phyloP scores from a whole-genome alignment of 1,140 invertebrate species.

The Archegozetes longisetosus region DNA sequence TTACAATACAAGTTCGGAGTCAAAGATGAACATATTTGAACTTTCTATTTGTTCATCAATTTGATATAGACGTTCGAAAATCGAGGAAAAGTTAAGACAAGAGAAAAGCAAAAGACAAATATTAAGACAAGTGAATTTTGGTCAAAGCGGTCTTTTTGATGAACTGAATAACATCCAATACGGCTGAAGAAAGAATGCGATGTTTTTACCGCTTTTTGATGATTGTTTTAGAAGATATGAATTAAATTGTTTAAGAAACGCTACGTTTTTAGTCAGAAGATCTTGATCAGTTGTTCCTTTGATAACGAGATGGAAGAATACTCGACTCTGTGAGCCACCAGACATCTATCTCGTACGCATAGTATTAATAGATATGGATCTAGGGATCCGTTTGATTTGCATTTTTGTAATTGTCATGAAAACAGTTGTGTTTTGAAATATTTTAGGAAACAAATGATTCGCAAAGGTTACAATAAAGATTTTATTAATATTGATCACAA shows the following conservation, averaged over 20 bases:
- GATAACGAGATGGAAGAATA: conserved; percentile 6
- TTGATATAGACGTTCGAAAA: neutral
- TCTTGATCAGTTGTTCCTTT: conserved; percentile 6
- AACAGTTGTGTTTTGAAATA: neutral
- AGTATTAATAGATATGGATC: neutral
- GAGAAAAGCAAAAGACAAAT: neutral
- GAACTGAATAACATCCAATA: neutral
- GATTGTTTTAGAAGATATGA: neutral
- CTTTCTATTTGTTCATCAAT: conserved; percentile 10
- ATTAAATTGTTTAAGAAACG: neutral
- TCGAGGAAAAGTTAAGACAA: neutral
- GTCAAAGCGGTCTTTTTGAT: conserved; percentile 1
- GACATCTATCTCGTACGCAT: conserved; percentile 1
- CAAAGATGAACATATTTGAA: neutral
- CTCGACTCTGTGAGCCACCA: neutral
- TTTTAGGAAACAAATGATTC: neutral
- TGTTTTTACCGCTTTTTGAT: conserved; percentile 3
- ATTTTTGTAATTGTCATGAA: neutral
- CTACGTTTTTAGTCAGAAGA: neutral
- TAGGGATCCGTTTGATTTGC: neutral
- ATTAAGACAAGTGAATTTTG: neutral
- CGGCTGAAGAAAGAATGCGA: neutral
- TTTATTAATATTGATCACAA: conserved; percentile 1
- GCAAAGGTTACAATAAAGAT: neutral
- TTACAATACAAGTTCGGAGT: neutral